phyloP scores from a whole-genome alignment of 37 sponge, comb jelly and placozoan species.

The Crambe crambe region DNA sequence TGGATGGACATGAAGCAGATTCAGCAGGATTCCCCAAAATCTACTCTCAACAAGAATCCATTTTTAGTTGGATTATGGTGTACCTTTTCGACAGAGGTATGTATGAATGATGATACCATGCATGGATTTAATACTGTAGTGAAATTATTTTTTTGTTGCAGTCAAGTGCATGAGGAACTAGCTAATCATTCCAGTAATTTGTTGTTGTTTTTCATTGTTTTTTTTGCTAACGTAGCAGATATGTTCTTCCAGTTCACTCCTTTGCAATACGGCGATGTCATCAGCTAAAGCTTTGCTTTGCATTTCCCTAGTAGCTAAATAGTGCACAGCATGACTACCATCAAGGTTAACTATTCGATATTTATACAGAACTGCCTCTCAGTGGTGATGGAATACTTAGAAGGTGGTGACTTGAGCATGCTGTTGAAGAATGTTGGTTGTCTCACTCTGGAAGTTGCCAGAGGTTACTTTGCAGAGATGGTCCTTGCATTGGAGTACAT shows the following conservation, averaged over 20 bases:
- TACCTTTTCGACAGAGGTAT: slow-evolving; percentile 90
- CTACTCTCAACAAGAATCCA: slow-evolving; percentile 93
- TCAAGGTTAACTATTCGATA: no score
- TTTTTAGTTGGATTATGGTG: slow-evolving; percentile 97
- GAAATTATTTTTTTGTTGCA: neutral
- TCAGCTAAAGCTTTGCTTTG: no score
- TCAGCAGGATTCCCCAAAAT: slow-evolving; percentile 88
- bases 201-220: no score
- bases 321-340: no score
- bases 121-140: neutral
- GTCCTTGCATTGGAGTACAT: slow-evolving; percentile 97
- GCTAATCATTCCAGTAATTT: no score
- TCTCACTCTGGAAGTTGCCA: slow-evolving; percentile 87
- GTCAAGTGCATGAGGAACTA: no score
- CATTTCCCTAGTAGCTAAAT: no score
- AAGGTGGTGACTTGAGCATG: slow-evolving; percentile 97
- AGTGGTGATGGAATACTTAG: slow-evolving; percentile 98
- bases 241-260: neutral
- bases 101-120: no score
- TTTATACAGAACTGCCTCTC: slow-evolving; percentile 82
- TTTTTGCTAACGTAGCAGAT: no score
- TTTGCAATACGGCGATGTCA: neutral
- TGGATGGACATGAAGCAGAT: slow-evolving; percentile 93
- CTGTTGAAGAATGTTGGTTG: slow-evolving; percentile 91
- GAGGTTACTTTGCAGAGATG: slow-evolving; percentile 93